These are phyloP conservation scores for Sisyra terminalis DNA, from an alignment of 2,888 invertebrate genomes.

Conservation along the genomic window DNA sequence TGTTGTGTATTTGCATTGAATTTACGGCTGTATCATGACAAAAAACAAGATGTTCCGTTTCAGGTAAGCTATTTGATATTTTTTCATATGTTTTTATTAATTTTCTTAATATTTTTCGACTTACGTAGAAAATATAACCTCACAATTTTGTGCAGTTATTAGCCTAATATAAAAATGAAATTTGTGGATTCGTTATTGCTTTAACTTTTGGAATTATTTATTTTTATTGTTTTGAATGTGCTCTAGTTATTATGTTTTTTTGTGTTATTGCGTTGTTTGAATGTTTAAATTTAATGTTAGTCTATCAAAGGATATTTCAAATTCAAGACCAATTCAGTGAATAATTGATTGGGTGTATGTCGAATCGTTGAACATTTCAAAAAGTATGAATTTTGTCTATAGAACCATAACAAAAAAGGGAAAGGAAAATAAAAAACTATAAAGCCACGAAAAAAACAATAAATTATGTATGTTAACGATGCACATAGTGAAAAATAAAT, in stretches of 20 bases:
- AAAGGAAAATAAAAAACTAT: too few species aligned
- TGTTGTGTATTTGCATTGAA: slow-evolving; percentile 46
- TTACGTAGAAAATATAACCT: not conserved
- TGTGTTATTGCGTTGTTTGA: not conserved
- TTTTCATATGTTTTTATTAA: not conserved
- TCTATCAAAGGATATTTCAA: too few species aligned
- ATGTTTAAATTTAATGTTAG: not conserved
- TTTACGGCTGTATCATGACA: slow-evolving; percentile 28
- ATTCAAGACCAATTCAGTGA: too few species aligned
- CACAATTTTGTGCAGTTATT: not conserved
- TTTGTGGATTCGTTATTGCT: too few species aligned
- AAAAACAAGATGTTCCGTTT: slow-evolving; percentile 33
- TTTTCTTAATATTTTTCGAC: not conserved
- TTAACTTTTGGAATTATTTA: not conserved
- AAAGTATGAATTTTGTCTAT: too few species aligned
- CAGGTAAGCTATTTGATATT: slow-evolving; percentile 31
- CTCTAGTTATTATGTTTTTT: not conserved
- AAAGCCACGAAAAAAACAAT: too few species aligned
- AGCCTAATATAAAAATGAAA: not conserved
- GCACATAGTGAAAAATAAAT: too few species aligned
- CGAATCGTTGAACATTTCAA: too few species aligned
- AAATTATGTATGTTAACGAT: too few species aligned
- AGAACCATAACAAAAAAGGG: too few species aligned
- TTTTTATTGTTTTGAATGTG: not conserved
- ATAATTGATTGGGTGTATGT: too few species aligned